A percentile compares a stretch with the other conserved stretches of the same genome.
Conservation (phyloP, 2,113 vertebrate species). For the Muscicapa adusta region DNA sequence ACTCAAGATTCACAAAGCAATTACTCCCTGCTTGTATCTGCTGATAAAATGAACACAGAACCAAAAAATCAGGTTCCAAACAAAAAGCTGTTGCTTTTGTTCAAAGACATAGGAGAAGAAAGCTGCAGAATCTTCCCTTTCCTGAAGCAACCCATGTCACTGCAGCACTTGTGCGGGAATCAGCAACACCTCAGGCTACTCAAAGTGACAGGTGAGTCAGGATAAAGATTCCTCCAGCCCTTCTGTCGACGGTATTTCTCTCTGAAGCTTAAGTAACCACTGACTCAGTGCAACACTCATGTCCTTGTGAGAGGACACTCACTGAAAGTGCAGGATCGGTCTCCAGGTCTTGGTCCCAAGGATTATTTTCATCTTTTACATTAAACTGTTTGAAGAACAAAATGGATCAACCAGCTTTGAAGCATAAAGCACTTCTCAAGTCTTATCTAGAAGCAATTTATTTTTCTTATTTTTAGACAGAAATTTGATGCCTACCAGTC, state of each 20-base stretch:
- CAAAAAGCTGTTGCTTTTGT: background rate
- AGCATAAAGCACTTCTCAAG: background rate
- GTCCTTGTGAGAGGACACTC: background rate
- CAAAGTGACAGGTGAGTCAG: background rate
- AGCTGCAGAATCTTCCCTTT: background rate
- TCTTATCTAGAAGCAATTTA: background rate
- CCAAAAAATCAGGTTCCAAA: background rate
- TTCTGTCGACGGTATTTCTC: background rate
- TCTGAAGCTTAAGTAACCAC: background rate
- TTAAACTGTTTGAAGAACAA: background rate
- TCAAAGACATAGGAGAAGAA: background rate
- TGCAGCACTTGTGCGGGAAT: fast-evolving
- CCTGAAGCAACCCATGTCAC: background rate
- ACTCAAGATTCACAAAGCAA: background rate
- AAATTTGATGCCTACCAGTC: background rate
- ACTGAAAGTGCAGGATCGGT: background rate
- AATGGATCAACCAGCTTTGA: background rate
- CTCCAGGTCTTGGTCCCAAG: background rate
- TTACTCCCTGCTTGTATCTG: background rate
- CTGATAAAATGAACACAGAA: background rate
- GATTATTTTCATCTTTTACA: background rate
- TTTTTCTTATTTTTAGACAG: background rate
- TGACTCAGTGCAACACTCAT: background rate
- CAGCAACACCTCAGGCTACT: background rate
- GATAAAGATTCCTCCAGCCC: background rate